Conservation (phyloP, 2,113 vertebrate species). For the Nymphicus hollandicus region DNA sequence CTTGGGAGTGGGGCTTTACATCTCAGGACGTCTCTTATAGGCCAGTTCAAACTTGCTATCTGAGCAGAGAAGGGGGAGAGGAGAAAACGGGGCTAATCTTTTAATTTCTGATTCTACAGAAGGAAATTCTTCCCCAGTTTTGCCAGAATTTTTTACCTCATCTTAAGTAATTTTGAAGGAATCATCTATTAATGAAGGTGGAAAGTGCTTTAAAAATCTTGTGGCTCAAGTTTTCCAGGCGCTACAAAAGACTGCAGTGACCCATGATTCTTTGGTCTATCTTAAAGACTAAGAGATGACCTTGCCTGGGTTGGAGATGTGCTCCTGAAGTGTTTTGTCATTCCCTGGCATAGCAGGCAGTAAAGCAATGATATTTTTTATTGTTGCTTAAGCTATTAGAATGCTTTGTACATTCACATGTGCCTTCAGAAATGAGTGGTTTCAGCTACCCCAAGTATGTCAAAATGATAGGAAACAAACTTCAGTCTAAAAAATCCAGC, state of each 20-base stretch:
- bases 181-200: too few relatives aligned
- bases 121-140: neutral
- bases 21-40: neutral
- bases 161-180: neutral
- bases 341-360: neutral
- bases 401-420: accelerated
- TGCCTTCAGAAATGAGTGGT: neutral
- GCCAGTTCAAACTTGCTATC: neutral
- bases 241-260: neutral
- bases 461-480: neutral
- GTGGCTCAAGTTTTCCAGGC: neutral
- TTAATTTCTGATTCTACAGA: neutral
- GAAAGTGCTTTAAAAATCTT: neutral
- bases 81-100: neutral
- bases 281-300: neutral
- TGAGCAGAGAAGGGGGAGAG: neutral
- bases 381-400: neutral
- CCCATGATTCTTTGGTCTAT: neutral
- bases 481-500: neutral
- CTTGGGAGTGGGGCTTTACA: neutral
- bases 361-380: neutral
- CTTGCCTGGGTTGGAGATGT: neutral
- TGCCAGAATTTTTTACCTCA: neutral
- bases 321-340: neutral
- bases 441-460: neutral